Conservation (phyloP, 2,888 invertebrate genomes). For the Orthosia gothica region DNA sequence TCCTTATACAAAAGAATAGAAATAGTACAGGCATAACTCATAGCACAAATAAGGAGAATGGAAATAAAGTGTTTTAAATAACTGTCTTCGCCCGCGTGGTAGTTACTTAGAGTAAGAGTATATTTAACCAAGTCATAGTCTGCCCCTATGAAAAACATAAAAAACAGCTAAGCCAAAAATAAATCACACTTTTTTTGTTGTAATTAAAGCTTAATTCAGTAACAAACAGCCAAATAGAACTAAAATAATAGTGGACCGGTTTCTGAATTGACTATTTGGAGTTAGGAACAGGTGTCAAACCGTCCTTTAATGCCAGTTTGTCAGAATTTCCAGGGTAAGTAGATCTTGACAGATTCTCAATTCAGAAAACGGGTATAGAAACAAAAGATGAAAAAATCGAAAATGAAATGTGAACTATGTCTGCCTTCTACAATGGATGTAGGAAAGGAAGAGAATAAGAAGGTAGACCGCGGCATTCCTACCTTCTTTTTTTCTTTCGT, state of each 20-base stretch:
- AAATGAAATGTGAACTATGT: conserved; percentile 14
- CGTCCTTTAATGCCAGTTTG: too few species aligned
- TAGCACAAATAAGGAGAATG: background rate
- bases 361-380: background rate
- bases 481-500: conserved; percentile 41
- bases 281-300: too few species aligned
- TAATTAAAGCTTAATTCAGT: conserved; percentile 1
- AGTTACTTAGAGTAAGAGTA: background rate
- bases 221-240: conserved; percentile 21
- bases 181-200: background rate
- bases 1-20: conserved; percentile 8
- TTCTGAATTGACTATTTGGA: too few species aligned
- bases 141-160: background rate
- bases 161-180: background rate
- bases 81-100: background rate
- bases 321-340: too few species aligned
- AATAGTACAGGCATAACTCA: conserved; percentile 6
- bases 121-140: background rate
- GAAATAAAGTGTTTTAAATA: too few species aligned
- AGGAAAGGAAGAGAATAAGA: conserved; percentile 37
- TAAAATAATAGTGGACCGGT: too few species aligned
- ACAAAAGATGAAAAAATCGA: background rate
- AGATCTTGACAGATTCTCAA: too few species aligned
- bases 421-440: conserved; percentile 23
- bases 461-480: conserved; percentile 33